phyloP scores from a whole-genome alignment of 2,113 vertebrate species.

The Chascanopsetta lugubris region DNA sequence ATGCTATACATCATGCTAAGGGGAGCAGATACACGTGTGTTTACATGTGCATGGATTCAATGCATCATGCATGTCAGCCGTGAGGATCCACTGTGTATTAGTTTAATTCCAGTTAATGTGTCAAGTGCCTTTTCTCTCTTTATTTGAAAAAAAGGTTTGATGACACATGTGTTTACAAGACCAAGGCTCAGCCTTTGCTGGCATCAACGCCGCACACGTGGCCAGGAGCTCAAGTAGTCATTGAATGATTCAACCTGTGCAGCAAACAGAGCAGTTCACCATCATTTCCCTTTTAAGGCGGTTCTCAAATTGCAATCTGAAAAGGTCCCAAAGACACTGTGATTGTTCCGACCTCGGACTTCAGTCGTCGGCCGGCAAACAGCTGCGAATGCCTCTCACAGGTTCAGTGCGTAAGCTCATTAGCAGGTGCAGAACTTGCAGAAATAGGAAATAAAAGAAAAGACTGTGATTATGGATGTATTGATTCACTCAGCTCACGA shows the following conservation, averaged over 20 bases:
- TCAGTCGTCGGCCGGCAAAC: too few relatives aligned
- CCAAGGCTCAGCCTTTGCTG: slow-evolving; percentile 21
- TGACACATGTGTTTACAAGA: slow-evolving; percentile 11
- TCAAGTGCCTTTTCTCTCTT: slow-evolving; percentile 7
- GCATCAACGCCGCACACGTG: slow-evolving; percentile 20
- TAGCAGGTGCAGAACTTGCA: too few relatives aligned
- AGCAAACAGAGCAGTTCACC: slow-evolving; percentile 51
- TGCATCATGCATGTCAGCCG: background rate
- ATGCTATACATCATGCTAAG: slow-evolving; percentile 30
- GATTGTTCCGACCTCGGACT: slow-evolving; percentile 29
- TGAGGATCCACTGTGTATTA: slow-evolving; percentile 6
- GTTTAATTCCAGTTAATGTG: slow-evolving; percentile 35
- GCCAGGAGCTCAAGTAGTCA: slow-evolving; percentile 50
- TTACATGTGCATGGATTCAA: slow-evolving; percentile 2
- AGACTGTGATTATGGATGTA: too few relatives aligned
- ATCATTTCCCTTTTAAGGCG: slow-evolving; percentile 60
- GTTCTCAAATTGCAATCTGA: slow-evolving; percentile 63
- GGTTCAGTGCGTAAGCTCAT: too few relatives aligned
- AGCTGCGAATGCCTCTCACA: too few relatives aligned
- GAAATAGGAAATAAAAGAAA: too few relatives aligned
- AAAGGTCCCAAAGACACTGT: slow-evolving; percentile 34
- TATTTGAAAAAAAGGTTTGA: slow-evolving; percentile 14
- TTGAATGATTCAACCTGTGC: slow-evolving; percentile 63
- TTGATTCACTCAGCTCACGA: too few relatives aligned
- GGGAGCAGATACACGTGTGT: background rate